Base-by-base conservation (phyloP, 2,888 invertebrate species). In the Timema cristinae region DNA sequence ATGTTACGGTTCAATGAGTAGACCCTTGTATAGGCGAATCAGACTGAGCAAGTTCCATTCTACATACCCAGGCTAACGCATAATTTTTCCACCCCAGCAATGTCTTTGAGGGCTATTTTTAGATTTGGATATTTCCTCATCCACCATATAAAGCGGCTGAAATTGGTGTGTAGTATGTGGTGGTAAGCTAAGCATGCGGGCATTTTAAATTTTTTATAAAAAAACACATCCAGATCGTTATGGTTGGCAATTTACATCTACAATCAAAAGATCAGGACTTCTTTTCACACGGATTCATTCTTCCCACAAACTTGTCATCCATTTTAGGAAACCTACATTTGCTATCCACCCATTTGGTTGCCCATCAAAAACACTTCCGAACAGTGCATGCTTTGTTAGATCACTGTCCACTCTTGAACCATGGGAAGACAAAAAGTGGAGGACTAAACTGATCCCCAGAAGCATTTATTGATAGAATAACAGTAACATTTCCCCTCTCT, bases 291-390 rank as follows among this genome's bases (percentile, higher is more conserved):
- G 52, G 69, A 6, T 69, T 69, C 13, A 49, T 8, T n/a, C 15
- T 2, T 50, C 15, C n/a, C 66, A 15, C 51, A 66, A 66, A 70
- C 50, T 16, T 13, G 15, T 66, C 51, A 69, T 63, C 61, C 69
- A 69, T 61, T 69, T 70, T 15, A 63, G 63, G 70, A 70, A 63
- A 8, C 67, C 52, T n/a, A 66, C 66, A 52, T 71, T 66, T 0
- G 71, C 52, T 11, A 56, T 66, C 50, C 52, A 67, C 6, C 48
- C 71, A 52, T 13, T 51, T 15, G 32, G 48, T 9, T 67, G n/a
- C 0, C 54, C 71, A 70, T 56, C 56, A 67, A 71, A 67, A 9
- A 48, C n/a, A 48, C 67, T 50, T 9, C 11, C 54, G 10, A 6
- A 10, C 9, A 49, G 56, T 2, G 67, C 67, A 49, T 71, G 47